A percentile compares a stretch with the other conserved stretches of the same genome.
phyloP scores from a whole-genome alignment of 2,113 vertebrate genomes.

The Platichthys stellatus region DNA sequence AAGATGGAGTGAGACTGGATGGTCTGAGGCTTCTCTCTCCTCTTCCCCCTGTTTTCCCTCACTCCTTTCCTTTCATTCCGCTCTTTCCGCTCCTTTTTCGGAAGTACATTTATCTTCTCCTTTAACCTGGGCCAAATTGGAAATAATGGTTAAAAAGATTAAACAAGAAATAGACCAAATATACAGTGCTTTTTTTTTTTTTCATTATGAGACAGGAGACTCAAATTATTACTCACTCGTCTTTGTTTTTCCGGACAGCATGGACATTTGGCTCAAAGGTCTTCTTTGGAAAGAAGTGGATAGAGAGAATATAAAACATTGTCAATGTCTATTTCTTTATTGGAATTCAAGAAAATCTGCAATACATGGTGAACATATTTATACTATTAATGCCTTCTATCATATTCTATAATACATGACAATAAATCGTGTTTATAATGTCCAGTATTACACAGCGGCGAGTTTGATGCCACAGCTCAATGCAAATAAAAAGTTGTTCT shows the following conservation, averaged over 20 bases:
- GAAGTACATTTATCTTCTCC: conserved; percentile 48
- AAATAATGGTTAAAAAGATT: background rate
- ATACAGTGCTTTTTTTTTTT: background rate
- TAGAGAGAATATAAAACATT: background rate
- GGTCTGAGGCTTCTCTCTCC: conserved; percentile 76
- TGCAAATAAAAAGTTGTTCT: too few species aligned
- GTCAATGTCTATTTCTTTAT: background rate
- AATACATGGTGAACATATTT: background rate
- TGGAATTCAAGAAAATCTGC: background rate
- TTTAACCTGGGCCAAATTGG: conserved; percentile 56
- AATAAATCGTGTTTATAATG: background rate
- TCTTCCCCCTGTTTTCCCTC: conserved; percentile 70
- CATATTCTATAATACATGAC: background rate
- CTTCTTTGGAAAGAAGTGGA: conserved; percentile 69
- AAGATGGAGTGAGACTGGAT: conserved; percentile 86
- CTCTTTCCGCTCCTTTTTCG: conserved; percentile 74
- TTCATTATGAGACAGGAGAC: background rate
- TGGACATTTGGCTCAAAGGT: conserved; percentile 82
- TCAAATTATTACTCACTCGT: conserved; percentile 75
- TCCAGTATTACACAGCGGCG: too few species aligned
- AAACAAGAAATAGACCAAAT: background rate
- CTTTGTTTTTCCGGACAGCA: conserved; percentile 81
- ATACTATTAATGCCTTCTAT: background rate
- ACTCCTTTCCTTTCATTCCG: conserved; percentile 64
- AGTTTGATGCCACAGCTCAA: too few species aligned